A percentile compares a stretch with the other conserved stretches of the same genome.
phyloP scores from a whole-genome alignment of 2,888 invertebrate species.

The Pandemis corylana region DNA sequence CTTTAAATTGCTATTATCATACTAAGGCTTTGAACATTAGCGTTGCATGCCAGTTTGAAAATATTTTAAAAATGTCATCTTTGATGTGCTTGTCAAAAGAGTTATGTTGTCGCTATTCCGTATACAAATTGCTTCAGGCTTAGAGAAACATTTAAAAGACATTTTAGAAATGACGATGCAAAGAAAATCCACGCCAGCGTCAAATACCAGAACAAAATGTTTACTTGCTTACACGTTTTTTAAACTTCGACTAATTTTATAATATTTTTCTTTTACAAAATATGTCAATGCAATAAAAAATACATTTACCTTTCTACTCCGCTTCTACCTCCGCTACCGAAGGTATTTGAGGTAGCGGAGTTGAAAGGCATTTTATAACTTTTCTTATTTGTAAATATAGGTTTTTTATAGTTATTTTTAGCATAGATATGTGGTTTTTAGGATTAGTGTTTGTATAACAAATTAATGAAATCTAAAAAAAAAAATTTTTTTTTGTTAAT shows the following conservation, averaged over 20 bases:
- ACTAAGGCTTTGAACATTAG: neutral
- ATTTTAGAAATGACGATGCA: neutral
- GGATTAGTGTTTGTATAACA: too few species aligned
- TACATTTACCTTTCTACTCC: too few species aligned
- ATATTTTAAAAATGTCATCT: conserved; percentile 18
- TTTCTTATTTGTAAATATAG: too few species aligned
- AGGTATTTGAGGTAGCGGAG: too few species aligned
- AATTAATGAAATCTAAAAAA: too few species aligned
- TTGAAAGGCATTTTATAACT: too few species aligned
- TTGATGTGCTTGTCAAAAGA: conserved; percentile 21
- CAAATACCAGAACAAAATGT: neutral
- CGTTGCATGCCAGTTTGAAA: neutral
- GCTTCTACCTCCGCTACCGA: too few species aligned
- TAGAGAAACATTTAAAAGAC: neutral
- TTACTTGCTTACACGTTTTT: neutral
- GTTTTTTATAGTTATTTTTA: too few species aligned
- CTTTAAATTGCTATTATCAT: neutral
- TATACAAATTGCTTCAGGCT: neutral
- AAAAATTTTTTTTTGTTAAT: too few species aligned
- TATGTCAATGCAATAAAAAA: neutral
- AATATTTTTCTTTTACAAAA: neutral
- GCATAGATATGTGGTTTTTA: too few species aligned
- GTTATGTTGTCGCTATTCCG: conserved; percentile 20
- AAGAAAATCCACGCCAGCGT: neutral
- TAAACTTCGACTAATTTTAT: neutral